Conservation (phyloP, 2,888 invertebrate genomes). For the Cataglyphis livida region DNA sequence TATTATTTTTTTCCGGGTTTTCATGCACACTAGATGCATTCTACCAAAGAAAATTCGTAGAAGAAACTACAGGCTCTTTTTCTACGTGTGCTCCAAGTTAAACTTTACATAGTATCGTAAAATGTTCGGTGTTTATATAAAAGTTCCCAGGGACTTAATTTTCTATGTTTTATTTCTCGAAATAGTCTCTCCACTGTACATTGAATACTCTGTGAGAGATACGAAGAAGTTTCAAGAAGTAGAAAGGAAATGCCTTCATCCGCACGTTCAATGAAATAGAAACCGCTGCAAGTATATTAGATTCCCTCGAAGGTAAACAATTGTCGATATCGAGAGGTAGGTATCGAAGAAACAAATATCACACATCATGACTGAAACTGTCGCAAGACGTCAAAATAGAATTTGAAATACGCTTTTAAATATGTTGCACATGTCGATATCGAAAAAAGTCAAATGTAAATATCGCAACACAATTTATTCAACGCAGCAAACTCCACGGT, state of each 20-base stretch:
- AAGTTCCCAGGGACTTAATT: constrained; percentile 42
- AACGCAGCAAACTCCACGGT: not conserved
- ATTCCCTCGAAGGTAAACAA: constrained; percentile 34
- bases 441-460: constrained; percentile 10
- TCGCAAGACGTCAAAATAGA: constrained; percentile 8
- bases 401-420: constrained; percentile 40
- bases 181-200: constrained; percentile 25
- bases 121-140: constrained; percentile 44
- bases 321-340: not conserved
- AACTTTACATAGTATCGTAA: constrained; percentile 44
- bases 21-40: not conserved
- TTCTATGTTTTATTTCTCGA: constrained; percentile 36
- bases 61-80: not conserved
- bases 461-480: constrained; percentile 33
- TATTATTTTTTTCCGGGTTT: not conserved
- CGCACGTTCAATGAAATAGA: constrained; percentile 37
- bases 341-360: constrained; percentile 16
- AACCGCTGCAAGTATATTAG: constrained; percentile 24
- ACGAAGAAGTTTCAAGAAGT: constrained; percentile 37
- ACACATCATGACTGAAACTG: constrained; percentile 23
- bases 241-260: constrained; percentile 27
- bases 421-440: constrained; percentile 15
- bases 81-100: constrained; percentile 1
- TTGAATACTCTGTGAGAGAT: constrained; percentile 8
- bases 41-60: not conserved